Evolutionary conservation across 1,140 invertebrate genomes (phyloP), one percentile per base, ranked within the genome.

Genomic region (Thaumetopoea pityocampa): DNA sequence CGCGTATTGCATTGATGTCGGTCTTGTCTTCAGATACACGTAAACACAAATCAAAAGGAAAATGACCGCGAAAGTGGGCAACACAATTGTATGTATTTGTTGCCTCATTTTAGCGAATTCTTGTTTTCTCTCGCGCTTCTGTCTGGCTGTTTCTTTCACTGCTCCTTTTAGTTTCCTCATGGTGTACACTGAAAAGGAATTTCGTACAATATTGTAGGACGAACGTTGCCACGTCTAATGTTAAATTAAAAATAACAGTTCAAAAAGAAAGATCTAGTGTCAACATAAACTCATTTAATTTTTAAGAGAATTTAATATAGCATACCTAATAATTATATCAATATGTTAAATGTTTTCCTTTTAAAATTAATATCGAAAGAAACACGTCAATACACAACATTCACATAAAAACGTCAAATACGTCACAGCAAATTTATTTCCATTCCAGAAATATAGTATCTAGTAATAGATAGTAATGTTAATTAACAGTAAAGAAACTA

Each of bases 121-220:
- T 68, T 92, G 92, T 77, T 93, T 94, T 12, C 93, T 86, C 57
- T 95, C 92, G 41, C 92, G 90, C 64, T 93, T 94, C 69, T 96
- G 93, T 71, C 91, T 92, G n/a, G 90, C 89, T 0, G 90, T 92
- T 85, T 95, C 93, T 82, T 94, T 95, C 14, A 90, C 89, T 34
- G 92, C 90, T 35, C 92, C 91, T 74, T 94, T 95, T 11, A 93
- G 81, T 63, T 93, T 92, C 29, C 91, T 87, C 93, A 94, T 94
- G 26, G 18, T 56, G 23, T 6, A 29, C 46, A 19, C 29, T 43
- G 34, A 48, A 37, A 48, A 45, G 35, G 44, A 48, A 35, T 17
- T 19, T 37, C 14, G 20, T 34, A 42, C 11, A 41, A 48, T 42
- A 38, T 18, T 48, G 20, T 44, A 26, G 30, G n/a, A n/a, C n/a